These are phyloP conservation scores for Botia kubotai DNA, from an alignment of 2,797 vertebrate species.

Conservation along the genomic window DNA sequence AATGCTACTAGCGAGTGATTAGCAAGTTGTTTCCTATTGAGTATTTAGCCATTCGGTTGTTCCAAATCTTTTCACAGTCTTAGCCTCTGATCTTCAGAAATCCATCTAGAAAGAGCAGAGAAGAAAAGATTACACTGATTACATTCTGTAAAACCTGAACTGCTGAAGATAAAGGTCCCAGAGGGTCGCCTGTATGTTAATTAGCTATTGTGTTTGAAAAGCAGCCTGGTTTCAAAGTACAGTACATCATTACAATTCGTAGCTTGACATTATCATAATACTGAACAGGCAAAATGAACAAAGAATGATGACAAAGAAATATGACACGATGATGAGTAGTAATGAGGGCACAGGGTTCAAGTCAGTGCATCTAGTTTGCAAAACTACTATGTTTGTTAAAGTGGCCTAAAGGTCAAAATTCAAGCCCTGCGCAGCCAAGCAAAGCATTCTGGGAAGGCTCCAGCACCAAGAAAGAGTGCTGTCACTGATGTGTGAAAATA, in stretches of 20 bases:
- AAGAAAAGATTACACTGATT: constrained; percentile 17
- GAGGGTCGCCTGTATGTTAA: constrained; percentile 24
- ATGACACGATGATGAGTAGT: constrained; percentile 3
- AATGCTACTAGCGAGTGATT: neutral
- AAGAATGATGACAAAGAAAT: neutral
- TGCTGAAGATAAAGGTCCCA: neutral
- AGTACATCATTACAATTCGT: neutral
- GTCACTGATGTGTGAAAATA: constrained; percentile 64
- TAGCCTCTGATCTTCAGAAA: constrained; percentile 28
- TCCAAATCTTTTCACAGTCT: constrained; percentile 25
- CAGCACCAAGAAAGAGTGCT: constrained; percentile 62
- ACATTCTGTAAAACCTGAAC: neutral
- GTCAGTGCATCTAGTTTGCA: constrained; percentile 19
- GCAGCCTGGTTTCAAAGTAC: neutral
- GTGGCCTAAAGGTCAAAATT: constrained; percentile 29
- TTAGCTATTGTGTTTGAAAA: neutral
- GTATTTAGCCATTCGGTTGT: constrained; percentile 10
- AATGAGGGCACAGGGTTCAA: neutral
- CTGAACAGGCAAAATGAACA: constrained; percentile 1
- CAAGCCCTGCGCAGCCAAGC: constrained; percentile 49
- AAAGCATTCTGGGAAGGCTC: constrained; percentile 57
- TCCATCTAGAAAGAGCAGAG: constrained; percentile 27
- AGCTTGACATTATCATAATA: constrained; percentile 17
- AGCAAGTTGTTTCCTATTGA: constrained; percentile 13
- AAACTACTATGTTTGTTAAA: constrained; percentile 55